phyloP scores from a whole-genome alignment of 2,797 vertebrate species.

The Bryconaethiops microstoma region DNA sequence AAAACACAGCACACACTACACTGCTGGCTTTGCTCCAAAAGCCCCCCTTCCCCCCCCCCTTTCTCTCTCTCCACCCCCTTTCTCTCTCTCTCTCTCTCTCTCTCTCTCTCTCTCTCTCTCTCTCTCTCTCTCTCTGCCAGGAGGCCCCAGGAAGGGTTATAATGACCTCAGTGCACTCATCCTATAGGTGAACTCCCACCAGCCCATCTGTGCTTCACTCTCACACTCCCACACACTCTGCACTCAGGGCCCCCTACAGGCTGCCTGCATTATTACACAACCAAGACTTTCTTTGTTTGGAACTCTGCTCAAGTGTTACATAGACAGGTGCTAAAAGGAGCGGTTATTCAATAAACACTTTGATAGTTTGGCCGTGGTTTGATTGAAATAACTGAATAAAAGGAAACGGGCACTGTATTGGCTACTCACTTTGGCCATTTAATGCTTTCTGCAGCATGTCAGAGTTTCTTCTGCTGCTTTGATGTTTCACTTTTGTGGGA shows the following conservation, averaged over 20 bases:
- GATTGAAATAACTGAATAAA: no score
- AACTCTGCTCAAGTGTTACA: slow-evolving; percentile 8
- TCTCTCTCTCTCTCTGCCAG: slow-evolving; percentile 54
- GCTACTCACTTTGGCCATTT: no score
- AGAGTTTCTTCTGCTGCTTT: no score
- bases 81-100: slow-evolving; percentile 15
- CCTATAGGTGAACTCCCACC: slow-evolving; percentile 70
- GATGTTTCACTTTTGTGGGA: no score
- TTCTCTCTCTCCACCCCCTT: no score
- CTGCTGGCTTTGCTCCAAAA: slow-evolving; percentile 53
- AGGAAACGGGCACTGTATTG: no score
- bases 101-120: not conserved
- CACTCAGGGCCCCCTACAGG: slow-evolving; percentile 46
- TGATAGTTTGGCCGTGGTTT: no score
- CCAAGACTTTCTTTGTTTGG: slow-evolving; percentile 42
- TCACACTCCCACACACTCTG: slow-evolving; percentile 50
- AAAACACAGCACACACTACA: slow-evolving; percentile 54
- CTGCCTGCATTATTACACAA: slow-evolving; percentile 15
- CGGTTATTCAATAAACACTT: no score
- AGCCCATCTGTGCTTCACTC: slow-evolving; percentile 72
- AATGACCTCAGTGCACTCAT: slow-evolving; percentile 72
- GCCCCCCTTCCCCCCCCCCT: slow-evolving; percentile 20
- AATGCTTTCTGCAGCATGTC: no score
- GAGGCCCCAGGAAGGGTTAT: slow-evolving; percentile 73
- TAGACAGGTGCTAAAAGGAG: not conserved